phyloP scores from a whole-genome alignment of 2,797 vertebrate species.

The Tauraco hartlaubi region DNA sequence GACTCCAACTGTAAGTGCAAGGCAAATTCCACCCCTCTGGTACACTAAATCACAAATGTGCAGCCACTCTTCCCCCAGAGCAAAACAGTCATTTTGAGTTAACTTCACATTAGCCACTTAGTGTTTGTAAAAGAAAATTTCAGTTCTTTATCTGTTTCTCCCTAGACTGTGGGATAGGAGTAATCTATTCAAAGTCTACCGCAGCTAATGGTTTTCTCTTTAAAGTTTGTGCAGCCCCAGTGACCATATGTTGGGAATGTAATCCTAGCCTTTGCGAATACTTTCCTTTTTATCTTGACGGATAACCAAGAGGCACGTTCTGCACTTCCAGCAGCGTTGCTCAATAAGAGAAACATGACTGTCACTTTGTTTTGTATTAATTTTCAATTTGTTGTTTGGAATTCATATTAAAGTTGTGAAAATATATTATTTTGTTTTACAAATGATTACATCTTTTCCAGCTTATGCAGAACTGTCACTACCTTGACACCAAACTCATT shows the following conservation, averaged over 20 bases:
- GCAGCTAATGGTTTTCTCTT: background rate
- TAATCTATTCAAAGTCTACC: background rate
- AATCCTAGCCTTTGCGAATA: background rate
- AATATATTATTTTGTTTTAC: background rate
- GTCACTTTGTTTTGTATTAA: background rate
- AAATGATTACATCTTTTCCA: background rate
- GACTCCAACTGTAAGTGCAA: background rate
- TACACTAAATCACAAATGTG: conserved; percentile 6
- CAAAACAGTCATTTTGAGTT: conserved; percentile 31
- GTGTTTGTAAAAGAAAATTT: conserved; percentile 13
- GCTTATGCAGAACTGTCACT: background rate
- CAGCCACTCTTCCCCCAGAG: conserved; percentile 20
- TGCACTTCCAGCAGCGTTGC: background rate
- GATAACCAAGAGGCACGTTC: background rate
- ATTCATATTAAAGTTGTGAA: background rate
- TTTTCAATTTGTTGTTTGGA: background rate
- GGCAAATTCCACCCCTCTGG: background rate
- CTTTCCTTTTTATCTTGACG: background rate
- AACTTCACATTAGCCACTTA: conserved; percentile 52
- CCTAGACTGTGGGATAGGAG: background rate
- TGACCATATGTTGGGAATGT: background rate
- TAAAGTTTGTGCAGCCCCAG: background rate
- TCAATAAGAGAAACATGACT: background rate
- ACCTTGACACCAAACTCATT: background rate
- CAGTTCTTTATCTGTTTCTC: background rate